A percentile compares a stretch with the other conserved stretches of the same genome.
Conservation (phyloP, 30 jellyfish, hydroid and myxozoan genomes). For the Cassiopea andromeda region DNA sequence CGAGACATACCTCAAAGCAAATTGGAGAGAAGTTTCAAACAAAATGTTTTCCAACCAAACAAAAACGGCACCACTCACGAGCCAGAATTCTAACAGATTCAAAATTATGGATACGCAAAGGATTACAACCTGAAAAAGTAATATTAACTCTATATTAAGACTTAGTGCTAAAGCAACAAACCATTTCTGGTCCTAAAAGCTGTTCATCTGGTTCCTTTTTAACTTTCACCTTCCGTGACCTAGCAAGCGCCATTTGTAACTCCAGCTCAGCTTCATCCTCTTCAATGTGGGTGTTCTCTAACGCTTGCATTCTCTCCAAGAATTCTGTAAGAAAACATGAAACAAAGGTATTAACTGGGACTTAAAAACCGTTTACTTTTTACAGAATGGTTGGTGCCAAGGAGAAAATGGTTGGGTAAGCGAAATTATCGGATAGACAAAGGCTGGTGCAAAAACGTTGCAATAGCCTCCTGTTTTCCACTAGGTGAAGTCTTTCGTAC, state of each 20-base stretch:
- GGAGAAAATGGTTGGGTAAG: too few relatives aligned
- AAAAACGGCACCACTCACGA: too few relatives aligned
- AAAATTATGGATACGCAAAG: too few relatives aligned
- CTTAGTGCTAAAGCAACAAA: neutral
- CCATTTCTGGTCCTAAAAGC: slow-evolving; percentile 57
- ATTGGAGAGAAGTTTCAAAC: too few relatives aligned
- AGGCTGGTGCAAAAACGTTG: too few relatives aligned
- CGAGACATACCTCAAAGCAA: too few relatives aligned
- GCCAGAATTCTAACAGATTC: too few relatives aligned
- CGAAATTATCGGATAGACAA: neutral
- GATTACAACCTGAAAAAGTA: neutral
- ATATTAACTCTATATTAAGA: neutral
- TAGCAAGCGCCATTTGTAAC: slow-evolving; percentile 90
- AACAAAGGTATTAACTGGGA: neutral
- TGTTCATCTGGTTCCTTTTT: slow-evolving; percentile 76
- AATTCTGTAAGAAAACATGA: slow-evolving; percentile 21
- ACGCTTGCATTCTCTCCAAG: slow-evolving; percentile 50
- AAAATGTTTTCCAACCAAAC: too few relatives aligned
- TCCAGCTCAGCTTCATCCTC: slow-evolving; percentile 99
- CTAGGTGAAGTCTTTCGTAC: too few relatives aligned
- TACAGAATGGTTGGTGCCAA: too few relatives aligned
- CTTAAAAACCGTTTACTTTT: too few relatives aligned
- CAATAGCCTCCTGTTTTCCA: too few relatives aligned
- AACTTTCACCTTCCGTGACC: slow-evolving; percentile 83
- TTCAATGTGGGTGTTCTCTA: slow-evolving; percentile 69